Conservation (phyloP, 2,113 vertebrate genomes). For the Pantherophis guttatus region DNA sequence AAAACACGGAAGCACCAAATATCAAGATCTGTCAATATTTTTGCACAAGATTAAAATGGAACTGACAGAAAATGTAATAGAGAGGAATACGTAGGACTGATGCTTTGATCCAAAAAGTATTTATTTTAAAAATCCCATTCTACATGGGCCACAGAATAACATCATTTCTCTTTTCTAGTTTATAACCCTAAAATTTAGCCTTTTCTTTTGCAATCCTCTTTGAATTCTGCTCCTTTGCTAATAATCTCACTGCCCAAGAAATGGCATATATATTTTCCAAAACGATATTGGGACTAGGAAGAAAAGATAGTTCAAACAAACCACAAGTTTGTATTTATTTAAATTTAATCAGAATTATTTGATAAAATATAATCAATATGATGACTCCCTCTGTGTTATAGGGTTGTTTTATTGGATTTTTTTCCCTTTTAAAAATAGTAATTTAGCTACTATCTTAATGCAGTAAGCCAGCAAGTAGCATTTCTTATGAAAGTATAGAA, state of each 20-base stretch:
- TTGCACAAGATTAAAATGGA: background rate
- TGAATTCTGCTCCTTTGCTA: background rate
- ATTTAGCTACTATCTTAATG: background rate
- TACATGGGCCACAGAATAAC: background rate
- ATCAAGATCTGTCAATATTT: background rate
- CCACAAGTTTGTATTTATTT: background rate
- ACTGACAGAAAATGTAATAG: background rate
- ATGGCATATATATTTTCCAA: background rate
- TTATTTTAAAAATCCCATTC: background rate
- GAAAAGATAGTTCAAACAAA: background rate
- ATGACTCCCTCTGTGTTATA: background rate
- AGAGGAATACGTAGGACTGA: background rate
- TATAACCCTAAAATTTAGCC: background rate
- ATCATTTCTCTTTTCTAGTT: background rate
- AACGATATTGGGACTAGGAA: background rate
- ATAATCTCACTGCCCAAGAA: background rate
- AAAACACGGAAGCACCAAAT: background rate
- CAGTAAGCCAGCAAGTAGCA: background rate
- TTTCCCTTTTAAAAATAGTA: background rate
- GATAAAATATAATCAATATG: background rate
- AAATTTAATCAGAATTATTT: background rate
- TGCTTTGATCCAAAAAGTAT: background rate
- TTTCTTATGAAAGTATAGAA: background rate
- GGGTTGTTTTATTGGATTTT: background rate
- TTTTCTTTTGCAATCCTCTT: background rate